A percentile compares a stretch with the other conserved stretches of the same genome.
phyloP scores from a whole-genome alignment of 2,797 vertebrate species.

The Cynodonichthys magdalenae region DNA sequence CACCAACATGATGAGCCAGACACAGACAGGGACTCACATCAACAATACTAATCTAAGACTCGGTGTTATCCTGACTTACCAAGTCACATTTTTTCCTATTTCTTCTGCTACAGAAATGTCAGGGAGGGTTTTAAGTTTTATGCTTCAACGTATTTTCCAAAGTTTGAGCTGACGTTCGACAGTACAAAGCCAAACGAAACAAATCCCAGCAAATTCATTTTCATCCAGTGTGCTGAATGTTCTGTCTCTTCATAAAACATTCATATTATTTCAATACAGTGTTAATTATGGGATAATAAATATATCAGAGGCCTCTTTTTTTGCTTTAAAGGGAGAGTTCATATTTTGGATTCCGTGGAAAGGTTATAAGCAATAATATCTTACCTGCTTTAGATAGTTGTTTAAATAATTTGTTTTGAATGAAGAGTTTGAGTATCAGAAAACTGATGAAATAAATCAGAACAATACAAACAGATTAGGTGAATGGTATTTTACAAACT shows the following conservation, averaged over 20 bases:
- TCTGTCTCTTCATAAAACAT: constrained; percentile 40
- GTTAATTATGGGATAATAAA: constrained; percentile 10
- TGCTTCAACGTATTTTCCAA: constrained; percentile 39
- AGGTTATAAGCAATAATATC: no score
- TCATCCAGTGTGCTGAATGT: constrained; percentile 47
- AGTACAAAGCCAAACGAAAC: constrained; percentile 36
- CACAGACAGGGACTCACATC: constrained; percentile 30
- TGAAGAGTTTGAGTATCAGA: no score
- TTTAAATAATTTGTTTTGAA: no score
- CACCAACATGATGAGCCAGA: neutral
- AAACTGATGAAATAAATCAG: no score
- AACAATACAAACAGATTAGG: no score
- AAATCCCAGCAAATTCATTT: constrained; percentile 33
- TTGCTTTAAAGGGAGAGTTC: neutral
- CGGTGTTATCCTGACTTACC: constrained; percentile 52
- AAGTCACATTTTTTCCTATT: constrained; percentile 36
- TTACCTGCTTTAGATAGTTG: no score
- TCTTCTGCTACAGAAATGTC: constrained; percentile 25
- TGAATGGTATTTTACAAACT: no score
- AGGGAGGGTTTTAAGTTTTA: constrained; percentile 27
- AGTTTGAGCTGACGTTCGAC: constrained; percentile 48
- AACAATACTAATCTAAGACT: constrained; percentile 36
- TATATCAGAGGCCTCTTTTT: neutral
- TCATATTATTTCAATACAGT: constrained; percentile 27
- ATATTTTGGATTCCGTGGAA: no score